Percentiles rank a stretch among this genome's conserved stretches.
Evolutionary conservation across 2,113 vertebrate species (phyloP).

Genomic region (Muntiacus reevesi): DNA sequence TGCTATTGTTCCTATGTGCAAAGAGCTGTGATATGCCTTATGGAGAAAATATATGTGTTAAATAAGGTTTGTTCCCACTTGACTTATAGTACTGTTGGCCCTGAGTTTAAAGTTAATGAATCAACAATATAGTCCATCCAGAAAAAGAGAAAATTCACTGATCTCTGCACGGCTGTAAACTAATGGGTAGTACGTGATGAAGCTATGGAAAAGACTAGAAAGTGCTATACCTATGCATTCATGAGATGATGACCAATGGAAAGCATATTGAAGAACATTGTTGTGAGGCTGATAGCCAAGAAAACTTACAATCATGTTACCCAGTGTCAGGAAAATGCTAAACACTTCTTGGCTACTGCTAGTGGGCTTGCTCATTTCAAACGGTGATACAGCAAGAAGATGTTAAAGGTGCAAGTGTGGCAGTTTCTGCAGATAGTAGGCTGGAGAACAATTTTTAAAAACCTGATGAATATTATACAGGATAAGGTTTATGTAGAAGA

Average conservation of each 20-base stretch:
- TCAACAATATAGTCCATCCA: background rate
- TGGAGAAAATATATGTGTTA: background rate
- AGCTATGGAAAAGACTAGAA: background rate
- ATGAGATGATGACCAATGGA: background rate
- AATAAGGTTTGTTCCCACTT: background rate
- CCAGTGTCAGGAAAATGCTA: background rate
- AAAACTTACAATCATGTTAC: background rate
- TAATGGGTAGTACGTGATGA: background rate
- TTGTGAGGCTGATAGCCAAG: background rate
- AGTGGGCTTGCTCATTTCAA: background rate
- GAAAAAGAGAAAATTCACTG: background rate
- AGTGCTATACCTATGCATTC: background rate
- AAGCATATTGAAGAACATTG: background rate
- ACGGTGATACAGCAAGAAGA: background rate
- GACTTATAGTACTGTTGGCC: background rate
- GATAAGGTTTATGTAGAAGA: background rate
- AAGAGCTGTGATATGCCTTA: too few relatives aligned
- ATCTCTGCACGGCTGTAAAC: background rate
- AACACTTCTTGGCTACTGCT: background rate
- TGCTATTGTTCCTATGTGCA: too few relatives aligned
- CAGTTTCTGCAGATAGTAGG: background rate
- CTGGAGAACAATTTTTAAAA: background rate
- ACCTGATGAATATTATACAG: background rate
- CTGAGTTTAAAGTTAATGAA: background rate
- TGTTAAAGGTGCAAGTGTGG: background rate